These are phyloP conservation scores for Venturia canescens DNA, from an alignment of 1,140 invertebrate genomes.

Conservation along the genomic window DNA sequence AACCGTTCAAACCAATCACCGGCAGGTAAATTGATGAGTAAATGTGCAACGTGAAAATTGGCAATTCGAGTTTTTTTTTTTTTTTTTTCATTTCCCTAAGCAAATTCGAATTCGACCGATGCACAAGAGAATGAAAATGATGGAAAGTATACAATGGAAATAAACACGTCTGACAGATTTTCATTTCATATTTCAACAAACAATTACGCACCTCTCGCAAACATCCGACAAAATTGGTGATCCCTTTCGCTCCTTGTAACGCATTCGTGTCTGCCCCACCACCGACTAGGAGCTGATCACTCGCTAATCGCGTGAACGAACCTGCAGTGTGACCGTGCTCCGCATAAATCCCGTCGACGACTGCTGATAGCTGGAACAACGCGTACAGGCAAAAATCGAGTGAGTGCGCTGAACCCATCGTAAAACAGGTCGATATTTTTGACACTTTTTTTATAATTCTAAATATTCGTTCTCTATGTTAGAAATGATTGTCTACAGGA, in stretches of 20 bases:
- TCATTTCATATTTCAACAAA: background rate
- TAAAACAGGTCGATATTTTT: too few species aligned
- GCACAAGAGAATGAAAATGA: background rate
- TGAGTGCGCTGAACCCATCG: too few species aligned
- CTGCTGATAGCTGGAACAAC: slow-evolving; percentile 88
- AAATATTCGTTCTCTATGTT: too few species aligned
- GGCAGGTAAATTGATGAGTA: too few species aligned
- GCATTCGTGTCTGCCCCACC: slow-evolving; percentile 89
- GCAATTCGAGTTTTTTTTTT: too few species aligned
- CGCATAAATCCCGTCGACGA: slow-evolving; percentile 94
- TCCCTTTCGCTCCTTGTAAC: slow-evolving; percentile 88
- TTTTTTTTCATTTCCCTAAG: too few species aligned
- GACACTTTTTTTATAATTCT: too few species aligned
- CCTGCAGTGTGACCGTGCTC: slow-evolving; percentile 95
- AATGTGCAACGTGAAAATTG: too few species aligned
- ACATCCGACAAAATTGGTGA: slow-evolving; percentile 96
- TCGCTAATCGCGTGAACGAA: slow-evolving; percentile 92
- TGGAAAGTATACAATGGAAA: background rate
- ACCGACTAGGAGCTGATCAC: slow-evolving; percentile 91
- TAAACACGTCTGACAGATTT: background rate
- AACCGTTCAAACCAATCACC: background rate
- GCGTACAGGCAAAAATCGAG: slow-evolving; percentile 51
- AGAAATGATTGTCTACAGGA: too few species aligned
- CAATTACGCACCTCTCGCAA: slow-evolving; percentile 89
- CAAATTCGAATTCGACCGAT: too few species aligned